These are phyloP conservation scores for Diplodus puntazzo DNA, from an alignment of 2,797 vertebrate species.

Conservation along the genomic window DNA sequence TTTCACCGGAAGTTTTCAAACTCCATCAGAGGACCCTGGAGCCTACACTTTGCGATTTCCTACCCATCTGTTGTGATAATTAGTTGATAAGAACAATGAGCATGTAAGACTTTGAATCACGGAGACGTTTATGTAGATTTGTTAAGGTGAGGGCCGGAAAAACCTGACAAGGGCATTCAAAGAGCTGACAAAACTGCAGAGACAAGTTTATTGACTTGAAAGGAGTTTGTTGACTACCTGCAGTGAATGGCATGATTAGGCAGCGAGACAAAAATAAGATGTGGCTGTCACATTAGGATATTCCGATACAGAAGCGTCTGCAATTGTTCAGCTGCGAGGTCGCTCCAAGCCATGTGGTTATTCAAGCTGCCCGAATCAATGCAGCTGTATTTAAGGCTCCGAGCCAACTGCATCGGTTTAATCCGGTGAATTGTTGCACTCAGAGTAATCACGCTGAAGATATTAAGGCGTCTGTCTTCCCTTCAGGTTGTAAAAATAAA, in stretches of 20 bases:
- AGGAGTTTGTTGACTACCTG: slow-evolving; percentile 25
- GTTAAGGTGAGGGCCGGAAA: background rate
- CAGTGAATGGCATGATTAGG: slow-evolving; percentile 35
- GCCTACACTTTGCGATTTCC: background rate
- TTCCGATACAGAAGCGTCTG: slow-evolving; percentile 21
- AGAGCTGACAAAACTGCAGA: slow-evolving; percentile 9
- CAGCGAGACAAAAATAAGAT: slow-evolving; percentile 40
- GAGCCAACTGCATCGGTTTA: slow-evolving; percentile 4
- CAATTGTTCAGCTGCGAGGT: slow-evolving; percentile 22
- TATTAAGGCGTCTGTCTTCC: slow-evolving; percentile 31
- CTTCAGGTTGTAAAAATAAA: slow-evolving; percentile 18
- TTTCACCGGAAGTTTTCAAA: slow-evolving; percentile 43
- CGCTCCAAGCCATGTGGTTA: slow-evolving; percentile 15
- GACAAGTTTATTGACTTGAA: slow-evolving; percentile 18
- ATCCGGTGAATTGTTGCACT: slow-evolving; percentile 34
- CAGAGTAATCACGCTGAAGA: slow-evolving; percentile 23
- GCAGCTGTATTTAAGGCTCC: slow-evolving; percentile 25
- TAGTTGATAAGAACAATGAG: slow-evolving; percentile 18
- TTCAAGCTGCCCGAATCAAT: slow-evolving; percentile 40
- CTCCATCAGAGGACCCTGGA: slow-evolving; percentile 10
- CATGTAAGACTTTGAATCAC: slow-evolving; percentile 5
- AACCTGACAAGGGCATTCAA: slow-evolving; percentile 17
- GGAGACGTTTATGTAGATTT: background rate
- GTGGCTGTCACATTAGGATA: slow-evolving; percentile 20
- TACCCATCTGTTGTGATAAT: slow-evolving; percentile 29